These are phyloP conservation scores for Meiosimyza decipiens DNA, from an alignment of 2,888 invertebrate species.

Conservation along the genomic window DNA sequence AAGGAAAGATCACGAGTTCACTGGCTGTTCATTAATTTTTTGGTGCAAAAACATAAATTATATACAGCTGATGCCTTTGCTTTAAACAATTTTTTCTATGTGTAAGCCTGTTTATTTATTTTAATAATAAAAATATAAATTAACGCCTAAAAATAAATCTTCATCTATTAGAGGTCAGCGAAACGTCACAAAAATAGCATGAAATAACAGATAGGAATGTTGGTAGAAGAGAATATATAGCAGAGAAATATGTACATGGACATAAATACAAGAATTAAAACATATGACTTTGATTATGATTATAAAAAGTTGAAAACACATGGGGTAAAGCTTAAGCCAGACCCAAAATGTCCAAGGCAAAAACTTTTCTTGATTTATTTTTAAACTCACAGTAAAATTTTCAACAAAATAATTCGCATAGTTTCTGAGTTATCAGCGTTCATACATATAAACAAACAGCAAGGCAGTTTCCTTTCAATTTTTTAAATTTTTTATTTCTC, in stretches of 20 bases:
- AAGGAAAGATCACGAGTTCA: constrained; percentile 26
- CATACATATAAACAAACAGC: too few species aligned
- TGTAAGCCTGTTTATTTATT: not conserved
- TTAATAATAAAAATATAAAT: not conserved
- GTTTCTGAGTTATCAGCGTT: too few species aligned
- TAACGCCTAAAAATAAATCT: not conserved
- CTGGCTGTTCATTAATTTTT: constrained; percentile 15
- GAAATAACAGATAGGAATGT: not conserved
- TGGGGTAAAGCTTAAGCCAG: too few species aligned
- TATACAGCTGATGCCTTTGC: not conserved
- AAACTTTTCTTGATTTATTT: too few species aligned
- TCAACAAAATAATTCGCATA: too few species aligned
- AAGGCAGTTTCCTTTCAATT: too few species aligned
- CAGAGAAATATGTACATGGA: not conserved
- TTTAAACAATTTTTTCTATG: not conserved
- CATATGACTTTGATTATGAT: too few species aligned
- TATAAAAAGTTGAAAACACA: too few species aligned
- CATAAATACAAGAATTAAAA: not conserved
- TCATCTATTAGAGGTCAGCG: too few species aligned
- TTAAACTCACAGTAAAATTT: too few species aligned
- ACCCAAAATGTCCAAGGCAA: too few species aligned
- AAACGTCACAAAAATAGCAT: not conserved
- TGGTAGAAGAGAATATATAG: not conserved
- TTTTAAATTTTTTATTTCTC: too few species aligned
- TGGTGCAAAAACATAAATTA: not conserved